Percentiles rank a stretch among this genome's conserved stretches.
Conservation (phyloP, 2,797 vertebrate genomes). For the Cygnus olor region DNA sequence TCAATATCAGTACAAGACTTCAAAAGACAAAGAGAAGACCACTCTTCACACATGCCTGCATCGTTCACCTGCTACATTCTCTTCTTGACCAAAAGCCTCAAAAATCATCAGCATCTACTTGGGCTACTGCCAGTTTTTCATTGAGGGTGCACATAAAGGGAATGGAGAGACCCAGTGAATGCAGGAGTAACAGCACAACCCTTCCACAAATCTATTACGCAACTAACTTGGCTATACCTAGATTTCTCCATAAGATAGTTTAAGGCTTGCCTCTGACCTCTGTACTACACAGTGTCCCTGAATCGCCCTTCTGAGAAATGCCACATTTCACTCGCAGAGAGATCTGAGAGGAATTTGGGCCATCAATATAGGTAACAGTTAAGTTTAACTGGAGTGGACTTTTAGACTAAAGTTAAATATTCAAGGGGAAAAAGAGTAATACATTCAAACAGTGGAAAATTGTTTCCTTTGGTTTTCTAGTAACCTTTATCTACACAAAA, state of each 20-base stretch:
- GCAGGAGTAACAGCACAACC: background rate
- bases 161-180: background rate
- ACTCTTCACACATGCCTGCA: background rate
- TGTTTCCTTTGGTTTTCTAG: background rate
- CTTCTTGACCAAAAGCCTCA: background rate
- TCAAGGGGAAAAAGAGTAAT: background rate
- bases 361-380: background rate
- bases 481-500: background rate
- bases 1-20: background rate
- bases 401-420: background rate
- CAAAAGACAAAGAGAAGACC: background rate
- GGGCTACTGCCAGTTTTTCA: background rate
- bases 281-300: background rate
- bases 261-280: background rate
- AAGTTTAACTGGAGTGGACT: background rate
- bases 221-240: background rate
- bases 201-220: background rate
- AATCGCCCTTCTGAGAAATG: background rate
- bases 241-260: background rate
- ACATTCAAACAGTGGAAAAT: background rate
- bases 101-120: background rate
- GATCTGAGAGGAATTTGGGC: background rate
- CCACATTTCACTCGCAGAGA: background rate
- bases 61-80: background rate
- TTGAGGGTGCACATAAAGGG: fast-evolving